A percentile compares a stretch with the other conserved stretches of the same genome.
Conservation (phyloP, 2,888 invertebrate genomes). For the Stenichneumon culpator region DNA sequence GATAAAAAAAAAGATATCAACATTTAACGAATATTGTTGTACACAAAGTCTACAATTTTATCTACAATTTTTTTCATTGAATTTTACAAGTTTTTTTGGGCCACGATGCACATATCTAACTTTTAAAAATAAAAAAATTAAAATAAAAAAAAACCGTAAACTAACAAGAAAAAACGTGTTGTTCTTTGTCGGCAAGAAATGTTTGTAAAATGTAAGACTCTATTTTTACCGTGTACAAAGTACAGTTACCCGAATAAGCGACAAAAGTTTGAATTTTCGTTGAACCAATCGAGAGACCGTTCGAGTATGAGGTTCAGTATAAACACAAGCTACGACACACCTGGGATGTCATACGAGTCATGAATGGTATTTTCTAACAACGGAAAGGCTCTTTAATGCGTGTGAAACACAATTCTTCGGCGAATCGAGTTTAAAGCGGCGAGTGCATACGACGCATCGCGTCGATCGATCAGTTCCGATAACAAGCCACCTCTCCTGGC, state of each 20-base stretch:
- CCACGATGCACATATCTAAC: background rate
- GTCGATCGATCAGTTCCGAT: conserved; percentile 50
- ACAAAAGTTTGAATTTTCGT: background rate
- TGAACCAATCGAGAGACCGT: background rate
- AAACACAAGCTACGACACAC: background rate
- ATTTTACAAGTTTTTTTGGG: background rate
- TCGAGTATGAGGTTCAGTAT: background rate
- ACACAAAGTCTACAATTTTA: background rate
- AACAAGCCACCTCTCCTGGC: conserved; percentile 5
- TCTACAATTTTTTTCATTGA: background rate
- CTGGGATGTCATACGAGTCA: conserved; percentile 16
- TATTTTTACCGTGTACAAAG: background rate
- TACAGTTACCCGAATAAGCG: background rate
- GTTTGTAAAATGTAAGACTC: background rate
- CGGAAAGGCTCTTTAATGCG: background rate
- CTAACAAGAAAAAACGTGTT: background rate
- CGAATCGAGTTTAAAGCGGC: conserved; percentile 27
- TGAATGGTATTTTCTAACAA: conserved; percentile 28
- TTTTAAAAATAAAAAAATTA: background rate
- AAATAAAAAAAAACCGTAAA: background rate
- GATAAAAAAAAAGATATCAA: background rate
- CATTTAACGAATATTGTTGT: background rate
- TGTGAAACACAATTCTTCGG: conserved; percentile 24
- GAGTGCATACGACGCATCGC: conserved; percentile 20
- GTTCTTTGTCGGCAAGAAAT: background rate